Evolutionary conservation across 2,113 vertebrate genomes (phyloP).

Genomic region (Eidolon helvum): DNA sequence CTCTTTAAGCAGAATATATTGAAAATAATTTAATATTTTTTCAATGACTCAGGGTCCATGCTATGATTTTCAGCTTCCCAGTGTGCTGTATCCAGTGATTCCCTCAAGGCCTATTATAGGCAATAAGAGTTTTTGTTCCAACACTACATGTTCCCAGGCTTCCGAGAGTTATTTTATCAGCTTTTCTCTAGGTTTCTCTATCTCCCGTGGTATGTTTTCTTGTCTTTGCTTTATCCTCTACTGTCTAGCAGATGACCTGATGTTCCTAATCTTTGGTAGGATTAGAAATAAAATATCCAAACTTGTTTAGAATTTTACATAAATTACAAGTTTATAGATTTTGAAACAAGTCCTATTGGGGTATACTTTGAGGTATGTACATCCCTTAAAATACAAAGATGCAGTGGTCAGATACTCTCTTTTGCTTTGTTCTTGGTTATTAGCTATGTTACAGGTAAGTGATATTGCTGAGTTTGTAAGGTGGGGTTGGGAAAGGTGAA

Average conservation of each 20-base stretch:
- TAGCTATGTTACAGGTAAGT: not conserved
- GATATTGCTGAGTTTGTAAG: not conserved
- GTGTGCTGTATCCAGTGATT: constrained; percentile 19
- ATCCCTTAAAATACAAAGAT: not conserved
- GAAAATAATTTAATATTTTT: constrained; percentile 32
- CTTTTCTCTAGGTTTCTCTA: not conserved
- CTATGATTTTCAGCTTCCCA: constrained; percentile 40
- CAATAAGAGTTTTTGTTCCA: constrained; percentile 24
- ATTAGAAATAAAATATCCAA: not conserved
- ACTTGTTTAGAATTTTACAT: constrained; percentile 12
- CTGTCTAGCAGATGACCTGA: not conserved
- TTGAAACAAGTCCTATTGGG: not conserved
- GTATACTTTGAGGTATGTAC: constrained; percentile 1
- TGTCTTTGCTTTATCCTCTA: constrained; percentile 22
- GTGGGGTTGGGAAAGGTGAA: not conserved
- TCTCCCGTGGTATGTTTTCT: not conserved
- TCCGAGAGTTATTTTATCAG: constrained; percentile 18
- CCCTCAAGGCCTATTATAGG: not conserved
- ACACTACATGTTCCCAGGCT: not conserved
- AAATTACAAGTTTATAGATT: not conserved
- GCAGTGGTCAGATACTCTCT: not conserved
- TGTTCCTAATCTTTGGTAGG: constrained; percentile 20
- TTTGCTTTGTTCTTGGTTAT: not conserved
- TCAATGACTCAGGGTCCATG: not conserved
- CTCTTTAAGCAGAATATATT: constrained; percentile 43